A percentile compares a stretch with the other conserved stretches of the same genome.
phyloP scores from a whole-genome alignment of 2,888 invertebrate species.

The Crossocerus cetratus region DNA sequence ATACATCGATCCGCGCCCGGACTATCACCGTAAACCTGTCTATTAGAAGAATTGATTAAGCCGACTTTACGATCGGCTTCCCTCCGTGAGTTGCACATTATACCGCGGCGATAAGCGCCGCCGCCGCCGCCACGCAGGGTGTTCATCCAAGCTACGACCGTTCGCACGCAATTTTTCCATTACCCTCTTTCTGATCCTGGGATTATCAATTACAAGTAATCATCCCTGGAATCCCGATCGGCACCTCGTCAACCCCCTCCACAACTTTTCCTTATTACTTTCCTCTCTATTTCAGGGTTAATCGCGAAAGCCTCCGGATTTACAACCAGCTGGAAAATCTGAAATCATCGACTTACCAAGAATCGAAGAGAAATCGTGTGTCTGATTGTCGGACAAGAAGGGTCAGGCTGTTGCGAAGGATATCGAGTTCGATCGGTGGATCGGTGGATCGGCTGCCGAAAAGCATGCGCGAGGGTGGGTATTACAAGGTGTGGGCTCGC shows the following conservation, averaged over 20 bases:
- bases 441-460: no score
- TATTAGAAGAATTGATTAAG: not conserved
- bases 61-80: not conserved
- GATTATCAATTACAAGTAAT: not conserved
- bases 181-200: not conserved
- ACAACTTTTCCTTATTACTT: no score
- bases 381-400: no score
- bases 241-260: no score
- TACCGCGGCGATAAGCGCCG: not conserved
- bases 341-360: no score
- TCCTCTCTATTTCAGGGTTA: no score
- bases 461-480: no score
- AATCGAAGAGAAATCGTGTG: no score
- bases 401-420: no score
- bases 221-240: not conserved
- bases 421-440: no score
- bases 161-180: not conserved
- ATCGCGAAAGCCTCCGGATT: no score
- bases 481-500: conserved; percentile 9
- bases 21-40: not conserved
- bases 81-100: not conserved
- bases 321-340: no score
- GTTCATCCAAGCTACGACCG: not conserved
- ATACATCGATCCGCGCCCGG: conserved; percentile 7
- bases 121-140: not conserved